phyloP scores from a whole-genome alignment of 2,113 vertebrate genomes.

The Prionailurus bengalensis region DNA sequence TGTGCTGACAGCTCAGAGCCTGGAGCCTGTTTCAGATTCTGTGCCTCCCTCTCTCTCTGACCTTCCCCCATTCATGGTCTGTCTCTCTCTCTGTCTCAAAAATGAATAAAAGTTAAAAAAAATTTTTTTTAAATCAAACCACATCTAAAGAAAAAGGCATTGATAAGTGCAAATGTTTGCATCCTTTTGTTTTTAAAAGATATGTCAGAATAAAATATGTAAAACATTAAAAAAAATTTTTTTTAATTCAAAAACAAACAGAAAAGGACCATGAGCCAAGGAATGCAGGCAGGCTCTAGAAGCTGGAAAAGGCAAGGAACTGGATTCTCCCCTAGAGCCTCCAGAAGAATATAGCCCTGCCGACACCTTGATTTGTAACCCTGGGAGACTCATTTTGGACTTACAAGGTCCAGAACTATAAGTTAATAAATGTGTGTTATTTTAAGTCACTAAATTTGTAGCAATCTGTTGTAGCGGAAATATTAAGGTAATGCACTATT shows the following conservation, averaged over 20 bases:
- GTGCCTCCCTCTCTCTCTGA: background rate
- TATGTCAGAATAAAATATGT: no score
- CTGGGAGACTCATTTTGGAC: background rate
- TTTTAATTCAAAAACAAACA: background rate
- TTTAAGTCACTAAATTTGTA: slow-evolving; percentile 9
- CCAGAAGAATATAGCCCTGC: background rate
- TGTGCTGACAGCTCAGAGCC: background rate
- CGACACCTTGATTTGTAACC: background rate
- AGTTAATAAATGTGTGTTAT: background rate
- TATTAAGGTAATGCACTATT: background rate
- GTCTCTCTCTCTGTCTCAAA: background rate
- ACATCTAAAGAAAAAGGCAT: no score
- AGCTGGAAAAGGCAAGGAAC: background rate
- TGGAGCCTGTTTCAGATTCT: background rate
- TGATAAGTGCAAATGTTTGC: no score
- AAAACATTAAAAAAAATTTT: background rate
- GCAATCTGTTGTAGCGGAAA: background rate
- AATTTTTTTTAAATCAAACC: no score
- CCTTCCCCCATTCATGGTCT: no score
- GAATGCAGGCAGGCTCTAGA: background rate
- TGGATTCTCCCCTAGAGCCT: background rate
- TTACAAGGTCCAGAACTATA: background rate
- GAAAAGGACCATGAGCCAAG: background rate
- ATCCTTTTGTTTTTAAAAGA: no score
- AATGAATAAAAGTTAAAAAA: no score